phyloP scores from a whole-genome alignment of 1,140 invertebrate genomes.

The Brachionus rotundiformis region DNA sequence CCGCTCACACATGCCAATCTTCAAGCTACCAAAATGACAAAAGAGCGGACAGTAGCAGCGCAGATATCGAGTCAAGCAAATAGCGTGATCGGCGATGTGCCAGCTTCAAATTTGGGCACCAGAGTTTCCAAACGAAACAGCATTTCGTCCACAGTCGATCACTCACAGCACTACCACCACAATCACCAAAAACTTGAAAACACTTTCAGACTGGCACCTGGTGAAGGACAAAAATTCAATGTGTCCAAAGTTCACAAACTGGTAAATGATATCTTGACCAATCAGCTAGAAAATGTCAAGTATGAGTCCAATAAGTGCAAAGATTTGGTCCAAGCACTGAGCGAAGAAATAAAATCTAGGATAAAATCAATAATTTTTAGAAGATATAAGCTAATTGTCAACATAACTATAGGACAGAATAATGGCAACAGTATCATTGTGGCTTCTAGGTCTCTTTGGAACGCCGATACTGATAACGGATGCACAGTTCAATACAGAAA shows the following conservation, averaged over 20 bases:
- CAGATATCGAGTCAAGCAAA: constrained; percentile 34
- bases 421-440: constrained; percentile 24
- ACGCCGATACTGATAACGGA: constrained; percentile 43
- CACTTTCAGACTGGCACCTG: constrained; percentile 55
- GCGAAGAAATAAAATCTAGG: constrained; percentile 33
- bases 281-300: constrained; percentile 52
- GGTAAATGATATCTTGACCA: constrained; percentile 55
- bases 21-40: neutral
- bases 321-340: constrained; percentile 29
- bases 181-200: constrained; percentile 53
- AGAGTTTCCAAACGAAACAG: constrained; percentile 30
- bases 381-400: constrained; percentile 47
- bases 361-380: constrained; percentile 39
- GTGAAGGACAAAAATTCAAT: constrained; percentile 54
- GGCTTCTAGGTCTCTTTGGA: constrained; percentile 34
- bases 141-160: constrained; percentile 35
- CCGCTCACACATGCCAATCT: constrained; percentile 15
- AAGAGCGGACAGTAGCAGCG: neutral
- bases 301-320: constrained; percentile 54
- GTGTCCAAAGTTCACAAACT: constrained; percentile 54
- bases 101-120: neutral
- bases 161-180: neutral
- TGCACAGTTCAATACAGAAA: constrained; percentile 47
- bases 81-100: constrained; percentile 12
- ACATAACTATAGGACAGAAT: constrained; percentile 47